Evolutionary conservation across 2,888 invertebrate genomes (phyloP).

Genomic region (Eretmocerus hayati): DNA sequence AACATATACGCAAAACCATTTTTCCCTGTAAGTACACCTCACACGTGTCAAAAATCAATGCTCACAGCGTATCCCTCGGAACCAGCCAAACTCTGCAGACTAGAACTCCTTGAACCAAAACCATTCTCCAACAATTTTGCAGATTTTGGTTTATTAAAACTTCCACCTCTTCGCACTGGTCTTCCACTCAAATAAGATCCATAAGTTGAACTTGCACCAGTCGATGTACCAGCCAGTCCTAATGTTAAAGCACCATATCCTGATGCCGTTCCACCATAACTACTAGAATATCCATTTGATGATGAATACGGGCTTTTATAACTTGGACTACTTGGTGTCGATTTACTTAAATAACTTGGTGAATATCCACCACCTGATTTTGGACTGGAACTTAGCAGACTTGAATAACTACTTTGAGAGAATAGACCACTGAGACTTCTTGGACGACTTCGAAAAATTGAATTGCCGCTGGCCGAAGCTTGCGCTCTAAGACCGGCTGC

Average conservation of each 20-base stretch:
- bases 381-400: conserved; percentile 31
- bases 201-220: conserved; percentile 33
- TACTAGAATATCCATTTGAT: conserved; percentile 44
- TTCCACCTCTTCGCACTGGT: conserved; percentile 35
- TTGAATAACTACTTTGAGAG: conserved; percentile 35
- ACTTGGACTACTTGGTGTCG: conserved; percentile 1
- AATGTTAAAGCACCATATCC: conserved; percentile 65
- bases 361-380: conserved; percentile 11
- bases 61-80: conserved; percentile 85
- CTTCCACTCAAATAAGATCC: conserved; percentile 28
- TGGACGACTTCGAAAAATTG: conserved; percentile 43
- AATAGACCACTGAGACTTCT: conserved; percentile 40
- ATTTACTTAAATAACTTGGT: conserved; percentile 13
- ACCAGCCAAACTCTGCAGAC: conserved; percentile 46
- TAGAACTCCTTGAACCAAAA: conserved; percentile 42
- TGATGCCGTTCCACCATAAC: conserved; percentile 58
- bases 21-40: no score
- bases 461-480: conserved; percentile 45
- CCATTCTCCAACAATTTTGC: conserved; percentile 29
- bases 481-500: conserved; percentile 44
- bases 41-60: no score
- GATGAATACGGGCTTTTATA: conserved; percentile 37
- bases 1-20: no score
- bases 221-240: conserved; percentile 51
- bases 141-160: conserved; percentile 35